These are phyloP conservation scores for Oikopleura vanhoeffeni DNA, from an alignment of 23 tunicate species.

Conservation along the genomic window DNA sequence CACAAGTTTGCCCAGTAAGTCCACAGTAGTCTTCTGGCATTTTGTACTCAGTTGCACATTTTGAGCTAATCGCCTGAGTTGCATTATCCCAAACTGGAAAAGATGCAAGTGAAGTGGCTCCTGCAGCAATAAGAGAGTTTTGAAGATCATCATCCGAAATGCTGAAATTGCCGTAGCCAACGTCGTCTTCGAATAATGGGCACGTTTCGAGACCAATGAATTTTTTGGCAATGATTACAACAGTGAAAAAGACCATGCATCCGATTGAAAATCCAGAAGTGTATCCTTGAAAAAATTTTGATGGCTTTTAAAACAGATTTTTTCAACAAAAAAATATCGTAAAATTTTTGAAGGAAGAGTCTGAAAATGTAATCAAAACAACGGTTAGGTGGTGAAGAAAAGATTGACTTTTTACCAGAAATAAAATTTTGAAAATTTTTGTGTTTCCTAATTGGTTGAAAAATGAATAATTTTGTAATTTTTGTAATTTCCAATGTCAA, in stretches of 20 bases:
- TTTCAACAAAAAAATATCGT: too few species aligned
- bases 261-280: constrained; percentile 89
- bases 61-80: not conserved
- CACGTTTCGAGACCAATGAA: not conserved
- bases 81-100: not conserved
- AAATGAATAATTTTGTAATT: too few species aligned
- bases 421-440: too few species aligned
- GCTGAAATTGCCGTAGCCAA: not conserved
- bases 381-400: too few species aligned
- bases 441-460: too few species aligned
- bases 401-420: too few species aligned
- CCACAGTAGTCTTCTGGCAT: not conserved
- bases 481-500: too few species aligned
- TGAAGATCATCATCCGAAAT: not conserved
- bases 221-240: constrained; percentile 27
- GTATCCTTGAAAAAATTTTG: constrained; percentile 20
- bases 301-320: not conserved
- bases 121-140: not conserved
- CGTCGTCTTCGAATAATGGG: not conserved
- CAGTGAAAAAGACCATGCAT: constrained; percentile 97
- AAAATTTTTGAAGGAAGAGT: too few species aligned
- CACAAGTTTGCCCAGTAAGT: not conserved
- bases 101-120: not conserved
- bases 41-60: not conserved
- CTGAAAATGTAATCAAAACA: too few species aligned